These are phyloP conservation scores for Hemistola chrysoprasaria DNA, from an alignment of 2,888 invertebrate species.

Conservation along the genomic window DNA sequence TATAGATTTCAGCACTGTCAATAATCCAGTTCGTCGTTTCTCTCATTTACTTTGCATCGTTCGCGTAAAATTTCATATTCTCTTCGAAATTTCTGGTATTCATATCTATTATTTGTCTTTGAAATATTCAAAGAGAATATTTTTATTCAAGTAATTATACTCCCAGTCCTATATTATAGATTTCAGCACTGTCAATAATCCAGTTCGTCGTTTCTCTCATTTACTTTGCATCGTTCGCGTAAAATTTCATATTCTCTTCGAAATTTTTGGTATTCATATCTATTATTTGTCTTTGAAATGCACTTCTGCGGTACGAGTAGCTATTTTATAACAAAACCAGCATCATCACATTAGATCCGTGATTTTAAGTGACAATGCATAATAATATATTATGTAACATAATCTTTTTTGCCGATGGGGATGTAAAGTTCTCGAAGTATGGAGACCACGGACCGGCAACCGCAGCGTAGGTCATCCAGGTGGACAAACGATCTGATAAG, in stretches of 20 bases:
- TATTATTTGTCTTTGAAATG: conserved; percentile 36
- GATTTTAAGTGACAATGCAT: conserved; percentile 1
- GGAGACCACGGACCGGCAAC: too few species aligned
- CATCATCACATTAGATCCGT: neutral
- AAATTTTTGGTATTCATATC: conserved; percentile 28
- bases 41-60: conserved; percentile 19
- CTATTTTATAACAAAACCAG: too few species aligned
- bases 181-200: conserved; percentile 28
- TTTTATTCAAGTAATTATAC: too few species aligned
- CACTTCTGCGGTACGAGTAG: conserved; percentile 15
- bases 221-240: conserved; percentile 21
- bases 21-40: conserved; percentile 25
- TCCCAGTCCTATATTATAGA: neutral
- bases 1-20: conserved; percentile 13
- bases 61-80: conserved; percentile 33
- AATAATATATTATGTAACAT: neutral
- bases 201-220: conserved; percentile 10
- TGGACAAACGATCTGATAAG: too few species aligned
- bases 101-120: too few species aligned
- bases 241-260: conserved; percentile 33
- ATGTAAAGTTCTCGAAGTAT: too few species aligned
- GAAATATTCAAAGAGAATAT: too few species aligned
- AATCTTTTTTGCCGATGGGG: too few species aligned
- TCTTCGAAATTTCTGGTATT: conserved; percentile 25
- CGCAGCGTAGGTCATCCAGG: too few species aligned